These are phyloP conservation scores for Lepidochrysops patricia DNA, from an alignment of 2,888 invertebrate species.

Conservation along the genomic window DNA sequence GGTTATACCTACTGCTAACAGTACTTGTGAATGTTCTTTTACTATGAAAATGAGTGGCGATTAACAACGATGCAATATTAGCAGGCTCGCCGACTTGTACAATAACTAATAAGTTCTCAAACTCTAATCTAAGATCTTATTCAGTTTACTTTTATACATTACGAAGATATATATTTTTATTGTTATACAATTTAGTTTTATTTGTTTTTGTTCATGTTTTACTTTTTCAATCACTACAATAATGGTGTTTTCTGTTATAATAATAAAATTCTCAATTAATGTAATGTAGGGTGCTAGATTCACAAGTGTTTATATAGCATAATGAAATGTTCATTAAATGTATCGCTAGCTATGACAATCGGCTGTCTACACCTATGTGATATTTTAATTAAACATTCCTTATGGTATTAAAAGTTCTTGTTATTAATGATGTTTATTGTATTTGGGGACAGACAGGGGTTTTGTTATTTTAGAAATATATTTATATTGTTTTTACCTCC, in stretches of 20 bases:
- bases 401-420: neutral
- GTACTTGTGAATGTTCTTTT: neutral
- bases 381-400: constrained; percentile 3
- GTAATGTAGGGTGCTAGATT: neutral
- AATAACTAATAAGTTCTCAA: no score
- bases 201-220: neutral
- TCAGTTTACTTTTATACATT: no score
- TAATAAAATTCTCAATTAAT: neutral
- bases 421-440: neutral
- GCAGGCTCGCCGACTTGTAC: no score
- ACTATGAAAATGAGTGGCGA: no score
- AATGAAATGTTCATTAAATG: neutral
- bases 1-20: neutral
- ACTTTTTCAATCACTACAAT: neutral
- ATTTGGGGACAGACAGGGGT: neutral
- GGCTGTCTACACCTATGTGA: constrained; percentile 1
- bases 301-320: neutral
- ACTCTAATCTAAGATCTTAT: no score
- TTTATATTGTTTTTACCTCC: neutral
- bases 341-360: neutral
- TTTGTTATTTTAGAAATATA: constrained; percentile 1
- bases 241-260: neutral
- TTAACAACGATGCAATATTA: no score
- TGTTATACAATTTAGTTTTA: no score
- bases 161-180: no score